Evolutionary conservation across 2,113 vertebrate genomes (phyloP), one percentile per base, ranked within the genome.

Genomic region (Bostrychus sinensis): DNA sequence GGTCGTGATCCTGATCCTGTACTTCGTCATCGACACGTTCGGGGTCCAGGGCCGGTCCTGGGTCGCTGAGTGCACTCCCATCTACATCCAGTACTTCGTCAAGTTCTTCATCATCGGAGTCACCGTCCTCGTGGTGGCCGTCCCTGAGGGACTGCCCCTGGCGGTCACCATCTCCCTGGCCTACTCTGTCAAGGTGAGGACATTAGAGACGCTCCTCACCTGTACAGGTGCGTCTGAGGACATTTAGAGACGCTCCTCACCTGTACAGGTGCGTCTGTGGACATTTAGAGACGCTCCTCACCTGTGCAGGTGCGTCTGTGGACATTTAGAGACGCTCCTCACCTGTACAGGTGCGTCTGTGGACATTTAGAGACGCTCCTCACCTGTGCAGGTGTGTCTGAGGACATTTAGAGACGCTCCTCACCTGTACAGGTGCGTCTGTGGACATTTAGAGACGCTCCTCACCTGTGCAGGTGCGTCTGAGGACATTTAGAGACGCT

Each of bases 31-130:
- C 0, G 86, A 98, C 85, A 98, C 91, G 1, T 99, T 98, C 0
- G 95, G 82, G 30, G 67, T 98, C 39, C 89, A 96, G 72, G 71
- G 87, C 1, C 89, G 72, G 7, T 45, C 89, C 1, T 99, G 97
- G 97, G 46, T 92, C 4, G 80, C 92, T 0, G 95, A 98, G 72
- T 98, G 97, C 72, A 96, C 95, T 0, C 95, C 96, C 11, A 93
- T 99, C 77, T 99, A 99, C 88, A 93, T 98, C 81, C 96, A 99
- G 71, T 98, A 97, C 87, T 97, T 98, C 0, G 97, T 99, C 72
- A 98, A 98, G 88, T 99, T 98, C 92, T 98, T 99, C 89, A 99
- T 99, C 83, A 99, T 98, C 0, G 97, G 97, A 0, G 93, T 99
- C 80, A 99, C 96, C 0, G 97, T 99, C 42, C 83, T 99, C 55